Conservation (phyloP, 2,888 invertebrate species). For the Plebejus argus region DNA sequence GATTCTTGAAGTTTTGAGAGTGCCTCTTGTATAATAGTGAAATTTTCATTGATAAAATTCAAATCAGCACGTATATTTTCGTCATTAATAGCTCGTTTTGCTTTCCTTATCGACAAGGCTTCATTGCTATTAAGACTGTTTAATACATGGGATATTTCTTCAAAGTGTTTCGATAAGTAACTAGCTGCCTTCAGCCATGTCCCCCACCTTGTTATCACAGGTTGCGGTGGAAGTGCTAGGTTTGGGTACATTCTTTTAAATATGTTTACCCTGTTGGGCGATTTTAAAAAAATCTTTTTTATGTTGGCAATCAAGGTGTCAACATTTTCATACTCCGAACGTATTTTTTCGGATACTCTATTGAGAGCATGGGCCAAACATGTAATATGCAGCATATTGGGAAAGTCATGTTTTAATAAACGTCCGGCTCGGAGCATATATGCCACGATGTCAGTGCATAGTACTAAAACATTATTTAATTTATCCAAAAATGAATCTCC, state of each 20-base stretch:
- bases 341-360: neutral
- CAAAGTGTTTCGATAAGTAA: neutral
- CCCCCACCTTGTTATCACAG: conserved; percentile 4
- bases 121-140: conserved; percentile 1
- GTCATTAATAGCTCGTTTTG: too few species aligned
- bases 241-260: conserved; percentile 3
- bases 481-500: neutral
- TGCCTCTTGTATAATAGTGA: neutral
- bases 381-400: neutral
- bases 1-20: too few species aligned
- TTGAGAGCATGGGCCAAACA: neutral
- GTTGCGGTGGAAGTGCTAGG: neutral
- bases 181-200: conserved; percentile 4
- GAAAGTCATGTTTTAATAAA: neutral
- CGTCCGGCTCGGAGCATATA: neutral
- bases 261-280: neutral
- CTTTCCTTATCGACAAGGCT: neutral
- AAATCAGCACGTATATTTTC: neutral
- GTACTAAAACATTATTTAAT: neutral
- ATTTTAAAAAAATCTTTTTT: neutral
- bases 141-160: neutral
- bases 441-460: neutral
- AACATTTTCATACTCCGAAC: neutral
- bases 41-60: neutral
- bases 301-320: conserved; percentile 4